Conservation (phyloP, 1,140 invertebrate genomes). For the Meloidogyne chitwoodi region DNA sequence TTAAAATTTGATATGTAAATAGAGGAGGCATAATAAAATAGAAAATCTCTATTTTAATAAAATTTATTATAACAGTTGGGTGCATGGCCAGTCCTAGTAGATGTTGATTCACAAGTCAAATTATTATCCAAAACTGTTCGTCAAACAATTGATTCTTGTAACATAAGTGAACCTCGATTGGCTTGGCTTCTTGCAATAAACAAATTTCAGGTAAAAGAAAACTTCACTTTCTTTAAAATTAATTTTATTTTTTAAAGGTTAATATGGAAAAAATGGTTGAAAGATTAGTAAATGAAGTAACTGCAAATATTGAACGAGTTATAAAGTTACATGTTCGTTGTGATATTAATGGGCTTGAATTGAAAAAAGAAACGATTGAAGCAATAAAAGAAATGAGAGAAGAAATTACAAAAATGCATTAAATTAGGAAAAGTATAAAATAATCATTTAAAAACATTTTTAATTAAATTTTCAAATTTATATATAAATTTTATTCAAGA, state of each 20-base stretch:
- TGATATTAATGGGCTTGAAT: conserved; percentile 1
- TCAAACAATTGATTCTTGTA: conserved; percentile 4
- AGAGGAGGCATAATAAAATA: too few species aligned
- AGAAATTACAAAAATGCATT: neutral
- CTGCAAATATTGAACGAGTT: neutral
- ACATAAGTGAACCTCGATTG: conserved; percentile 3
- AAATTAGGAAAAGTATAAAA: neutral
- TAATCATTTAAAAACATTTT: too few species aligned
- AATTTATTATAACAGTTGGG: neutral
- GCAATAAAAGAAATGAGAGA: neutral
- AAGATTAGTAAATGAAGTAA: conserved; percentile 9
- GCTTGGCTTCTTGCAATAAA: conserved; percentile 8
- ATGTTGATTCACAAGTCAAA: conserved; percentile 5
- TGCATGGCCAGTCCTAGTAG: neutral
- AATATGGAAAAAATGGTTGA: conserved; percentile 11
- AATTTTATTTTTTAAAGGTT: too few species aligned
- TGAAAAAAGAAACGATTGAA: conserved; percentile 1
- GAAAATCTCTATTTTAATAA: neutral
- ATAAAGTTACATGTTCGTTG: neutral
- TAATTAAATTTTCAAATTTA: too few species aligned
- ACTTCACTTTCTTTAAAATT: too few species aligned
- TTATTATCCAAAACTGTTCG: neutral
- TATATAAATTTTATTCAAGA: too few species aligned
- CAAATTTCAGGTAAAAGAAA: neutral
- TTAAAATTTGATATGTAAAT: too few species aligned